These are phyloP conservation scores for Eretmocerus hayati DNA, from an alignment of 2,888 invertebrate species.

Conservation along the genomic window DNA sequence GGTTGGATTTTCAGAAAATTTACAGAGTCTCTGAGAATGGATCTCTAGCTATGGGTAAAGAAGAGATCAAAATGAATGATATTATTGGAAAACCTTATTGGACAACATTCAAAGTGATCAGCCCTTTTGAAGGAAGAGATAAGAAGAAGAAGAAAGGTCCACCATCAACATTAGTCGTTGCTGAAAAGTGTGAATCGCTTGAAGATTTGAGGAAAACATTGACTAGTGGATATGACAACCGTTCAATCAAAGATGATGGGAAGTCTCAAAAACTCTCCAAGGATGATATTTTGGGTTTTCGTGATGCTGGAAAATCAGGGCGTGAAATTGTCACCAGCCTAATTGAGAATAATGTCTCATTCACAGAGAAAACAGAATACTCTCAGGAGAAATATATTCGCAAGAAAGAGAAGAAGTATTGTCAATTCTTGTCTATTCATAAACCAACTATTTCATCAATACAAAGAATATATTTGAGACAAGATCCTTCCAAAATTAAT, in stretches of 20 bases:
- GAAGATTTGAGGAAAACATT: constrained; percentile 58
- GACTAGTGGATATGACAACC: constrained; percentile 71
- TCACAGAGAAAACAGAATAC: constrained; percentile 82
- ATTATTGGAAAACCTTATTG: constrained; percentile 65
- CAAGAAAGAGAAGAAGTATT: constrained; percentile 93
- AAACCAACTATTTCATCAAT: constrained; percentile 77
- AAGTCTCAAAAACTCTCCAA: constrained; percentile 76
- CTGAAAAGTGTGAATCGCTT: constrained; percentile 53
- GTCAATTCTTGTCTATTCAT: constrained; percentile 70
- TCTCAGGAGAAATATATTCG: constrained; percentile 90
- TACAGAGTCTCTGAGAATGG: constrained; percentile 64
- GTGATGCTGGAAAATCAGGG: constrained; percentile 69
- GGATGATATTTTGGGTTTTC: constrained; percentile 74
- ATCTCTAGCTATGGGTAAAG: constrained; percentile 61
- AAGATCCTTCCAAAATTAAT: constrained; percentile 68
- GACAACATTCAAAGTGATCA: constrained; percentile 68
- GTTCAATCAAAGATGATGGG: constrained; percentile 72
- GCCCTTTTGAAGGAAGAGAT: not conserved
- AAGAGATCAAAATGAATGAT: constrained; percentile 60
- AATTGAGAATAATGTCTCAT: constrained; percentile 86
- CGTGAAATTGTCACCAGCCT: constrained; percentile 79
- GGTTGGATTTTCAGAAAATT: constrained; percentile 70
- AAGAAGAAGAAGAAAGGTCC: constrained; percentile 17
- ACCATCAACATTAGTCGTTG: constrained; percentile 38
- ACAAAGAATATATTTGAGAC: constrained; percentile 74